Evolutionary conservation across 2,888 invertebrate species (phyloP).

Genomic region (Ophonus ardosiacus): DNA sequence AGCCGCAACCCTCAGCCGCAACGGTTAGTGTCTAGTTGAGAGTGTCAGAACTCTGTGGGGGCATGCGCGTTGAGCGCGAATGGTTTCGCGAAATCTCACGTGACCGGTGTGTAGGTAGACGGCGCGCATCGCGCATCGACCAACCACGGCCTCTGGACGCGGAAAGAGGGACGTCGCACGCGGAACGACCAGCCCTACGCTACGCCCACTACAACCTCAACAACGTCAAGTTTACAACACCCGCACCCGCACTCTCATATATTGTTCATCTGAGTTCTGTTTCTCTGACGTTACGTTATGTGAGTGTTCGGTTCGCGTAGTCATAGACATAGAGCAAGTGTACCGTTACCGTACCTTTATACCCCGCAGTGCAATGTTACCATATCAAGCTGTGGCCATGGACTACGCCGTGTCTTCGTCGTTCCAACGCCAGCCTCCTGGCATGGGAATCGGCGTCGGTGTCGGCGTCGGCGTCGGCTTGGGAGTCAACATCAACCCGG

Average conservation of each 20-base stretch:
- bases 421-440: slow-evolving; percentile 72
- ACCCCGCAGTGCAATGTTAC: slow-evolving; percentile 80
- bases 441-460: slow-evolving; percentile 72
- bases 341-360: slow-evolving; percentile 24
- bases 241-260: slow-evolving; percentile 50
- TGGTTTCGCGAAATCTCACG: slow-evolving; percentile 72
- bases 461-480: slow-evolving; percentile 71
- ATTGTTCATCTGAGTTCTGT: slow-evolving; percentile 54
- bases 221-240: slow-evolving; percentile 10
- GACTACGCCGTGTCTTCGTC: slow-evolving; percentile 83
- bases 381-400: slow-evolving; percentile 93
- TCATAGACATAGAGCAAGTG: slow-evolving; percentile 16
- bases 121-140: slow-evolving; percentile 73
- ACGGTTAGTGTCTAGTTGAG: no score
- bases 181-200: slow-evolving; percentile 69
- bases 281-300: slow-evolving; percentile 34
- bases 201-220: slow-evolving; percentile 71
- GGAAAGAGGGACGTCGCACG: slow-evolving; percentile 53
- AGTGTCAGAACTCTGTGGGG: not conserved
- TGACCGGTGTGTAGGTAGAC: slow-evolving; percentile 67
- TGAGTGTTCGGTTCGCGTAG: slow-evolving; percentile 10
- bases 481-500: slow-evolving; percentile 83
- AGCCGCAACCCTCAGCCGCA: slow-evolving; percentile 68
- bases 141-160: slow-evolving; percentile 73
- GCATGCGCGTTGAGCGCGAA: slow-evolving; percentile 68